Conservation (phyloP, 2,888 invertebrate genomes). For the Andrena dorsata region DNA sequence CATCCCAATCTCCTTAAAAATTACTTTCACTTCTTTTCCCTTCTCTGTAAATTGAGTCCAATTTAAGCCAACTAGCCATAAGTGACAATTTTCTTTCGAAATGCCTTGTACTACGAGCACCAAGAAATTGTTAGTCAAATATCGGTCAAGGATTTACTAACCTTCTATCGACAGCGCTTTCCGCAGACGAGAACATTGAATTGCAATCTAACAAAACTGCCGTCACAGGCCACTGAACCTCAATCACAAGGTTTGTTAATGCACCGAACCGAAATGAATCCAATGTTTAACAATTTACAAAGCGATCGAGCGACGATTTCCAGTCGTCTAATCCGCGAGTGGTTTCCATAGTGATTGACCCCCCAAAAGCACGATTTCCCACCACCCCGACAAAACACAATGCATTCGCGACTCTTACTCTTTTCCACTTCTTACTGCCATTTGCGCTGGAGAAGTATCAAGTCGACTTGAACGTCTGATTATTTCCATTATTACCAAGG, state of each 20-base stretch:
- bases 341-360: constrained; percentile 36
- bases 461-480: too few species aligned
- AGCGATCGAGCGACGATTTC: constrained; percentile 16
- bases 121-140: neutral
- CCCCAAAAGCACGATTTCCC: constrained; percentile 41
- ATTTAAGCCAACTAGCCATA: constrained; percentile 8
- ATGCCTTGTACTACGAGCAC: neutral
- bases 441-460: too few species aligned
- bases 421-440: too few species aligned
- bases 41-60: constrained; percentile 7
- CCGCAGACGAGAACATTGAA: neutral
- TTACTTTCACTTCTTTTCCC: constrained; percentile 15
- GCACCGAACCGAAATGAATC: constrained; percentile 5
- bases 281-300: constrained; percentile 6
- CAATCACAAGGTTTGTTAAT: neutral
- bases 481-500: too few species aligned
- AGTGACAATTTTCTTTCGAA: constrained; percentile 22
- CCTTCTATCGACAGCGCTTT: neutral
- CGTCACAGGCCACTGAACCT: neutral
- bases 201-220: too few species aligned
- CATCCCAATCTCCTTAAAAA: constrained; percentile 15
- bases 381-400: neutral
- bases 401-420: constrained; percentile 12
- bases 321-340: constrained; percentile 32
- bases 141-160: constrained; percentile 11